A percentile compares a stretch with the other conserved stretches of the same genome.
Evolutionary conservation across 2,797 vertebrate species (phyloP).

Genomic region (Poliocrania exsul): DNA sequence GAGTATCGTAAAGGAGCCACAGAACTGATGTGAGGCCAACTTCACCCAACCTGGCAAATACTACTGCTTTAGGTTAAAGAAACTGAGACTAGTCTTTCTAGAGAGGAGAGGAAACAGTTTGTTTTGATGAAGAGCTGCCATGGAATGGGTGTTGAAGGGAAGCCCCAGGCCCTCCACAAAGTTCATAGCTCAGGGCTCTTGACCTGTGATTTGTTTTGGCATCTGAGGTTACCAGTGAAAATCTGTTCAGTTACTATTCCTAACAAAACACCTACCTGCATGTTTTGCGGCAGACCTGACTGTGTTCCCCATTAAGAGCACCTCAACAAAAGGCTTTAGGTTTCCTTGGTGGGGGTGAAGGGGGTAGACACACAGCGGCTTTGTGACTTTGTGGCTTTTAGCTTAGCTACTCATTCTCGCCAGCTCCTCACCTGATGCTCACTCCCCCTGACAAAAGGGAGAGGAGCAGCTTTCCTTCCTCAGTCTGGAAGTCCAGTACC

Average conservation of each 20-base stretch:
- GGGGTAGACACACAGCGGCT: fast-evolving
- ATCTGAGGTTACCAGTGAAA: not conserved
- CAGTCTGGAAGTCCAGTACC: not conserved
- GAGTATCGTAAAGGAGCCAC: not conserved
- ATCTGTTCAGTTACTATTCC: not conserved
- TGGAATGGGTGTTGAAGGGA: not conserved
- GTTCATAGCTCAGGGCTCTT: not conserved
- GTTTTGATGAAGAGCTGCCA: not conserved
- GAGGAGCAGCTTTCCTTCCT: not conserved
- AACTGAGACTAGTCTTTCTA: not conserved
- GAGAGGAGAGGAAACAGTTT: not conserved
- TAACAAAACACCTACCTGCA: not conserved
- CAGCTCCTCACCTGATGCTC: not conserved
- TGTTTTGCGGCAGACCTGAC: not conserved
- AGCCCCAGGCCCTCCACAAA: not conserved
- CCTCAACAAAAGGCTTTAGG: not conserved
- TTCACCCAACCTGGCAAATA: not conserved
- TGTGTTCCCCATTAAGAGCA: not conserved
- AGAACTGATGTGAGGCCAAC: not conserved
- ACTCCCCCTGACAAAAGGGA: not conserved
- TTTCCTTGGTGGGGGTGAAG: not conserved
- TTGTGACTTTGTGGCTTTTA: not conserved
- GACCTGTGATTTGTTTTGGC: not conserved
- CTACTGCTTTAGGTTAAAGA: not conserved
- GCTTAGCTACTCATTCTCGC: not conserved